Evolutionary conservation across 2,888 invertebrate genomes (phyloP), one percentile per base, ranked within the genome.

Genomic region (Lasioglossum morio): DNA sequence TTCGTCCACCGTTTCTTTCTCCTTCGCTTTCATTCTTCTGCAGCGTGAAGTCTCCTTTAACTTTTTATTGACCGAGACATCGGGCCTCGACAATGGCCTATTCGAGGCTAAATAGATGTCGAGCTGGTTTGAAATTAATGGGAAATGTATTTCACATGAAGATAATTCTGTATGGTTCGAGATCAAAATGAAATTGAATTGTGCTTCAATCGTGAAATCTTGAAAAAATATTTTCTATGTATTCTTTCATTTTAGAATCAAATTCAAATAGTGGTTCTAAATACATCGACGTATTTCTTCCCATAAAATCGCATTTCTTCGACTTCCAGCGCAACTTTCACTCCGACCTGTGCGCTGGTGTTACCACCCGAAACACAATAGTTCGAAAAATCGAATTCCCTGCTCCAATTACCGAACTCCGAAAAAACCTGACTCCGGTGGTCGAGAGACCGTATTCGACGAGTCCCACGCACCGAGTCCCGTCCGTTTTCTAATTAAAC

Each of bases 401-500:
- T 4, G 63, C 10, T 23, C 34, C 48, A 46, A 77, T 81, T 53
- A 82, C 37, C 43, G 63, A n/a, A 10, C 19, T 23, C 48, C 27
- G 19, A 34, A n/a, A 30, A n/a, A 23, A 34, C 0, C 63, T 7
- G 63, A 37, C 63, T 66, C 19, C 34, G 30, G 72, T 83, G 87
- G 85, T 82, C 87, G 83, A 53, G 23, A 34, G 30, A 46, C 27
- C 8, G n/a, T 27, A 12, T 69, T 10, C 34, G 46, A 27, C 27
- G 57, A 74, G 77, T 72, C 74, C 66, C 53, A 66, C 74, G 79
- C 23, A 34, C 60, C 19, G 16, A 19, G 60, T 23, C 69, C 57
- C 37, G 30, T 73, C 63, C 70, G 73, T 81, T 80, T 84, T 60
- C 78, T 83, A 91, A 91, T 92, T 90, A 90, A 92, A 91, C 89